A percentile compares a stretch with the other conserved stretches of the same genome.
Conservation (phyloP, 2,797 vertebrate species). For the Dallia pectoralis region DNA sequence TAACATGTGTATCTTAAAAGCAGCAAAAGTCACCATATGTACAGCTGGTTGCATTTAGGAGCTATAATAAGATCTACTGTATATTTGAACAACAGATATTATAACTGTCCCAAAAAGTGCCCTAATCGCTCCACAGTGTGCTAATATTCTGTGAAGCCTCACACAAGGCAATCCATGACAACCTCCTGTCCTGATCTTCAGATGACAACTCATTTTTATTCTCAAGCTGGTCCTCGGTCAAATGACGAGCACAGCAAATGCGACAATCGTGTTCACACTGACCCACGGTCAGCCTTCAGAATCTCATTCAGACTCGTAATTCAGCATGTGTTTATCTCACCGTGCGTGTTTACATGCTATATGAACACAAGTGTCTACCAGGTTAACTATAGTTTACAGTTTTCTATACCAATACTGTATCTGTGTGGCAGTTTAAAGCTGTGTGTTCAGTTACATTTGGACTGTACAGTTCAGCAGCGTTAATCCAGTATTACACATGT, state of each 20-base stretch:
- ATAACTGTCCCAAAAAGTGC: background rate
- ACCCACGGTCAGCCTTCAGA: conserved; percentile 42
- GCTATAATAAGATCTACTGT: conserved; percentile 59
- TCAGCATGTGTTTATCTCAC: conserved; percentile 34
- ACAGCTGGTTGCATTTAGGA: conserved; percentile 24
- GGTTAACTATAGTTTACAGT: conserved; percentile 75
- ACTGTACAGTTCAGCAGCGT: conserved; percentile 65
- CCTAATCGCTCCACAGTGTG: background rate
- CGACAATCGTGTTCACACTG: background rate
- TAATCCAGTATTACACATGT: conserved; percentile 61
- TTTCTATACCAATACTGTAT: conserved; percentile 68
- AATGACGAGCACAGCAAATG: background rate
- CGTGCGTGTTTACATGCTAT: conserved; percentile 54
- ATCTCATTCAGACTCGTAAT: conserved; percentile 30
- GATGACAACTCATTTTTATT: too few relatives aligned
- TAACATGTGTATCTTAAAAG: conserved; percentile 34
- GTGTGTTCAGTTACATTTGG: conserved; percentile 56
- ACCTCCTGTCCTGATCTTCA: too few relatives aligned
- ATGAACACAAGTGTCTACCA: conserved; percentile 55
- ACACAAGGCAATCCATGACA: background rate
- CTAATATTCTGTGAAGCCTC: background rate
- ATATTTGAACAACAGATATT: conserved; percentile 30
- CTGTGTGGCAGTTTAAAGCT: conserved; percentile 74
- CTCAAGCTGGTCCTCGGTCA: background rate
- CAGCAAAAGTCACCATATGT: conserved; percentile 53